These are phyloP conservation scores for Exaiptasia diaphana DNA, from an alignment of 64 coral and sea anemone species.

Conservation along the genomic window DNA sequence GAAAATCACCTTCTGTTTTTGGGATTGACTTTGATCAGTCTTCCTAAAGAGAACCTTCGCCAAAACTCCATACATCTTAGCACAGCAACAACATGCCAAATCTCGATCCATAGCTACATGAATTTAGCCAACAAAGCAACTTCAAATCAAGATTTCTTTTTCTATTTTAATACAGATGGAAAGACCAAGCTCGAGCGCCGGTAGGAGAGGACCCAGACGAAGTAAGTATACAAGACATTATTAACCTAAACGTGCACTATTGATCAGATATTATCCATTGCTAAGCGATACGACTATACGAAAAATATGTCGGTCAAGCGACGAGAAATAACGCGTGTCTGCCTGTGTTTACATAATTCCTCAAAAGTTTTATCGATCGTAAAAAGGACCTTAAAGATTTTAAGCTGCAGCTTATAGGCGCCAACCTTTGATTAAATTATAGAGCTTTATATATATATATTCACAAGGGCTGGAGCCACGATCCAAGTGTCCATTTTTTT, in stretches of 20 bases:
- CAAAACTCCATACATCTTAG: no score
- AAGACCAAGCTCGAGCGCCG: constrained; percentile 14
- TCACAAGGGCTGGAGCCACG: not conserved
- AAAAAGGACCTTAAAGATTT: not conserved
- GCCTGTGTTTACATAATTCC: not conserved
- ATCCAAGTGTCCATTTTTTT: not conserved
- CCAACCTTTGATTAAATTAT: no score
- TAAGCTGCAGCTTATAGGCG: not conserved
- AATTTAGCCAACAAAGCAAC: not conserved
- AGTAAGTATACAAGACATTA: not conserved
- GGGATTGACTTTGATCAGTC: not conserved
- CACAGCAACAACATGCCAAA: not conserved
- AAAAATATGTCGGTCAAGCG: not conserved
- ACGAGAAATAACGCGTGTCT: not conserved
- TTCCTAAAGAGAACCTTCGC: not conserved
- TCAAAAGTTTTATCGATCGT: not conserved
- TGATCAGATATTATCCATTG: not conserved
- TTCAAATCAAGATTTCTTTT: not conserved
- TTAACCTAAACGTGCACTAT: not conserved
- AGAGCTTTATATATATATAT: no score
- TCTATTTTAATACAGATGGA: constrained; percentile 18
- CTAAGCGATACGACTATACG: not conserved
- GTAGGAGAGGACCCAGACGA: constrained; percentile 7
- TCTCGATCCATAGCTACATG: not conserved
- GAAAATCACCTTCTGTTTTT: not conserved